Conservation (phyloP, 2,888 invertebrate species). For the Polymixis lichenea region DNA sequence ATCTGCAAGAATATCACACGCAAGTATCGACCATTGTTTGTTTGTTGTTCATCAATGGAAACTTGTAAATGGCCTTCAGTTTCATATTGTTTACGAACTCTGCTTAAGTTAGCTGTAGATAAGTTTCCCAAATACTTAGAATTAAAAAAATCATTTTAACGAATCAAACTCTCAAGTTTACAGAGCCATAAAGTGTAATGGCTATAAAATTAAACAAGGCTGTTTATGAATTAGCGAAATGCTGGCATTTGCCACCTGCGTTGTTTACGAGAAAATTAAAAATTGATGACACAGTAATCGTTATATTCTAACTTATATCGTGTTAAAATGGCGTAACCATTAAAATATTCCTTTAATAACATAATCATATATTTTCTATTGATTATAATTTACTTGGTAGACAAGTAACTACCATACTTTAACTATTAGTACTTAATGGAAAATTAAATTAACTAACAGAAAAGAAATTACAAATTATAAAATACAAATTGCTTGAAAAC, state of each 20-base stretch:
- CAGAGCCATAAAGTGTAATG: background rate
- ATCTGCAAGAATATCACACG: no score
- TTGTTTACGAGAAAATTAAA: conserved; percentile 36
- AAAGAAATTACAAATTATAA: background rate
- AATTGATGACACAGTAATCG: conserved; percentile 16
- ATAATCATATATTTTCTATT: conserved; percentile 31
- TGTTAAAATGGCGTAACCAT: conserved; percentile 32
- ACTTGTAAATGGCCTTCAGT: no score
- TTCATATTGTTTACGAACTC: no score
- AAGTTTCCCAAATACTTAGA: no score
- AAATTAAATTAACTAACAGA: conserved; percentile 5
- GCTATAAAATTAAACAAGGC: background rate
- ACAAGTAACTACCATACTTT: background rate
- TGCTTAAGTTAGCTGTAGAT: no score
- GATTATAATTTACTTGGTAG: conserved; percentile 21
- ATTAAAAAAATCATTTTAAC: no score
- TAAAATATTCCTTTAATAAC: conserved; percentile 30
- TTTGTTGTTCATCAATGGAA: no score
- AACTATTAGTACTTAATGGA: background rate
- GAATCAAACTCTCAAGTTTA: background rate
- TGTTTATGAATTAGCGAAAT: conserved; percentile 23
- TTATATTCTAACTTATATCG: conserved; percentile 22
- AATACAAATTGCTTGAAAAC: conserved; percentile 29
- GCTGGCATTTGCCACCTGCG: conserved; percentile 36
- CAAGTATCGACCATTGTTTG: no score